Base-by-base conservation (phyloP, 1,140 invertebrate species). In the Drosophila nannoptera region DNA sequence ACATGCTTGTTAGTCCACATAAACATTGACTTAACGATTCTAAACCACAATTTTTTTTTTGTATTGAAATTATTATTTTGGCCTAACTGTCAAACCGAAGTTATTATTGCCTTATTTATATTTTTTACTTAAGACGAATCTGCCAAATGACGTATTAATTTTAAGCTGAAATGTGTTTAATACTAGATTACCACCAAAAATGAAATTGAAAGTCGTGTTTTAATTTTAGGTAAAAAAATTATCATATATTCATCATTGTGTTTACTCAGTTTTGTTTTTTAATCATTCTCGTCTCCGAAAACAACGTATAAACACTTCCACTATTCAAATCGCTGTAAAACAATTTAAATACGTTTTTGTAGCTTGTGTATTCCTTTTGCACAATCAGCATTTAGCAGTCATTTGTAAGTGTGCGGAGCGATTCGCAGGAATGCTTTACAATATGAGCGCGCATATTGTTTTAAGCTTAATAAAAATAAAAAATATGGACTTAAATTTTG, bases 151-250 rank as follows among this genome's bases (percentile, higher is more conserved):
- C 22, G 22, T 3, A 22, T 9, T 5, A 22, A 45, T 16, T 2
- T 4, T 45, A 45, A 22, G 36, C 36, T 45, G 7, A 7, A 45
- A 2, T 8, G 42, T 14, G 7, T 2, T 12, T 43, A 12, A n/a
- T 12, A 43, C 7, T n/a, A 12, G 6, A 22, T 22, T 22, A 2
- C 22, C 3, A 22, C 3, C 22, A 22, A 31, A 43, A 56, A 43
- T 42, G 6, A 32, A 43, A 33, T 43, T 12, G 14, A n/a, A 43
- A 42, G 7, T 35, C 45, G 4, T 16, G 7, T 8, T 42, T 52
- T 22, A 22, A n/a, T 52, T 55, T 73, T 77, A 77, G 77, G 81
- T 86, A 86, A 82, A 84, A 22, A 86, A 86, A 86, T 86, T 86
- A 86, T 81, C 43, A 72, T 86, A 87, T 86, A 75, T 86, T 84